Conservation (phyloP, 1,140 invertebrate genomes). For the Lucilia sericata region DNA sequence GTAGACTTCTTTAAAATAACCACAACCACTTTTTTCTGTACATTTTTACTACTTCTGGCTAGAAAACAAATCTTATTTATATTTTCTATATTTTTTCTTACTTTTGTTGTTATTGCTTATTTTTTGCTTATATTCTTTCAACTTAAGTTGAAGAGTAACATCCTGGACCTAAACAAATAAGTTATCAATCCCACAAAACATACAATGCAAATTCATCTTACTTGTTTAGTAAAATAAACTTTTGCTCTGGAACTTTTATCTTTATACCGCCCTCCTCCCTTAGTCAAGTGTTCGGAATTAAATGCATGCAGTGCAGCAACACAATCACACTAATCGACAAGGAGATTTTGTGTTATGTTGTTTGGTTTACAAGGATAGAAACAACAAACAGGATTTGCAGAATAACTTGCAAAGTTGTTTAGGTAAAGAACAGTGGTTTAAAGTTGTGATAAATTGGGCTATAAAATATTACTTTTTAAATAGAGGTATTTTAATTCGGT, state of each 20-base stretch:
- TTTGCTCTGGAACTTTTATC: background rate
- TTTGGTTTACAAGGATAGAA: slow-evolving; percentile 4
- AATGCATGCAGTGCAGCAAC: background rate
- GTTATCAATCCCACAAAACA: slow-evolving; percentile 23
- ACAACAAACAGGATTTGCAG: slow-evolving; percentile 8
- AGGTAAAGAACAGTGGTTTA: background rate
- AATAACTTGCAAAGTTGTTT: background rate
- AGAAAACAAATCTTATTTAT: background rate
- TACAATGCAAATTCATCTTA: slow-evolving; percentile 26
- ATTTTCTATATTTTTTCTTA: background rate
- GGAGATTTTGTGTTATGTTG: background rate
- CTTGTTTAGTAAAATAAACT: slow-evolving; percentile 29
- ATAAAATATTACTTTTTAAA: too few species aligned
- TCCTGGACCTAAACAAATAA: slow-evolving; percentile 26
- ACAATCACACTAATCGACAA: slow-evolving; percentile 15
- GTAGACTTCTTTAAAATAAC: background rate
- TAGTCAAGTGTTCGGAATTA: too few species aligned
- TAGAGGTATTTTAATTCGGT: too few species aligned
- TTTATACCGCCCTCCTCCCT: background rate
- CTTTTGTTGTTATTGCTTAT: background rate
- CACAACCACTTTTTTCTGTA: background rate
- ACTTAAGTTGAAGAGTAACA: background rate
- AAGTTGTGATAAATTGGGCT: background rate
- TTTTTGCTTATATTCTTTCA: background rate
- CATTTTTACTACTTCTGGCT: background rate